Conservation (phyloP, 1,140 invertebrate species). For the Drosophila paulistorum region DNA sequence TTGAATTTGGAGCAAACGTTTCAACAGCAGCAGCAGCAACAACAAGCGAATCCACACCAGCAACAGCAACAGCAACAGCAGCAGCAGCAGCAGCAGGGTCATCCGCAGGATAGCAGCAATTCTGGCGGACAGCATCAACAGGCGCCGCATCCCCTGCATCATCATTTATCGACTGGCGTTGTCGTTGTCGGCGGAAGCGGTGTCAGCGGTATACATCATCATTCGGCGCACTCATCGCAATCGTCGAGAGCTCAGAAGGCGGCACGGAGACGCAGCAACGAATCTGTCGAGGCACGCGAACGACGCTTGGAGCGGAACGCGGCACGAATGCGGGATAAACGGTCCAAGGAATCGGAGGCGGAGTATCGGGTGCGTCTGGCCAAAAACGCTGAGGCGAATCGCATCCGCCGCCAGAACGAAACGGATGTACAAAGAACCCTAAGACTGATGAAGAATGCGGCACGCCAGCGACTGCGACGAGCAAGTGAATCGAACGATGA, state of each 20-base stretch:
- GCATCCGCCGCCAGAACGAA: constrained; percentile 81
- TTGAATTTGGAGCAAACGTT: constrained; percentile 64
- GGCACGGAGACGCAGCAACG: constrained; percentile 78
- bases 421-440: constrained; percentile 83
- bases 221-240: constrained; percentile 30
- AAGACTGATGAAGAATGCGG: constrained; percentile 83
- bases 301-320: constrained; percentile 78
- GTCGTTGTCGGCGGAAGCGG: constrained; percentile 48
- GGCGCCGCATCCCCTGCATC: constrained; percentile 66
- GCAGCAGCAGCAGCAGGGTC: constrained; percentile 31
- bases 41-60: constrained; percentile 46
- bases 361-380: constrained; percentile 79
- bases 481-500: constrained; percentile 84
- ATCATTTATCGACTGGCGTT: constrained; percentile 71
- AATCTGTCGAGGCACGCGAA: constrained; percentile 74
- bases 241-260: constrained; percentile 74
- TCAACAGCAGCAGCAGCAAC: constrained; percentile 48
- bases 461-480: constrained; percentile 75
- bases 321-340: constrained; percentile 79
- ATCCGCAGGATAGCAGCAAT: constrained; percentile 49
- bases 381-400: constrained; percentile 82
- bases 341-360: constrained; percentile 74
- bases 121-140: constrained; percentile 57
- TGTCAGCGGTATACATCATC: constrained; percentile 32
- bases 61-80: constrained; percentile 43